These are phyloP conservation scores for Murina feae DNA, from an alignment of 2,113 vertebrate species.

Conservation along the genomic window DNA sequence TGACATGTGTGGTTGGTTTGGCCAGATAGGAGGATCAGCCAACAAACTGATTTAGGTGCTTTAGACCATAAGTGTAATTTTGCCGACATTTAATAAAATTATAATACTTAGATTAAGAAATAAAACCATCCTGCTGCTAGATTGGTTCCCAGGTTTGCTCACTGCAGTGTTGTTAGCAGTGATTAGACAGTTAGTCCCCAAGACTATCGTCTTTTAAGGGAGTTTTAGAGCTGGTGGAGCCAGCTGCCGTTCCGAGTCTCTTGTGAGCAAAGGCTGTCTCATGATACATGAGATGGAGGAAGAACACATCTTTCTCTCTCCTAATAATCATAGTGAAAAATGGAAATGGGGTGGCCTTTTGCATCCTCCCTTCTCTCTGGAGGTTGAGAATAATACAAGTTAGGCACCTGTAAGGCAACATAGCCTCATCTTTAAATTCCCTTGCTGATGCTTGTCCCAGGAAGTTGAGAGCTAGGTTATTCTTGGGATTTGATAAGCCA, in stretches of 20 bases:
- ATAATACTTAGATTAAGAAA: neutral
- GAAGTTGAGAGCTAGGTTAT: no score
- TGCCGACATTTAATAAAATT: constrained; percentile 10
- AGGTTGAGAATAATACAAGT: neutral
- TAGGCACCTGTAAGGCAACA: neutral
- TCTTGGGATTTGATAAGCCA: no score
- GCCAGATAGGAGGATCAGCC: neutral
- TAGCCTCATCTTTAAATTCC: neutral
- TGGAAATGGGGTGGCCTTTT: neutral
- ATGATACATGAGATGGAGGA: neutral
- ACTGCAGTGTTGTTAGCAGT: neutral
- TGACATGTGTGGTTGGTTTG: neutral
- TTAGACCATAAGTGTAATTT: neutral
- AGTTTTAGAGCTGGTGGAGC: neutral
- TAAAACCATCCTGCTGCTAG: neutral
- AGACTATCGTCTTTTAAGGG: neutral
- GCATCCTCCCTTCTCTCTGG: neutral
- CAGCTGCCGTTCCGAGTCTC: neutral
- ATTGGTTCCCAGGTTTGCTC: neutral
- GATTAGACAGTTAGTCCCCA: neutral
- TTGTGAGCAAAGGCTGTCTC: neutral
- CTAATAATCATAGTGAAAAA: neutral
- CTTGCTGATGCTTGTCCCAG: neutral
- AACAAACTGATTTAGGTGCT: neutral
- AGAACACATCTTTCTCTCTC: neutral